Base-by-base conservation (phyloP, 2,888 invertebrate genomes). In the Bruchidius siliquastri region DNA sequence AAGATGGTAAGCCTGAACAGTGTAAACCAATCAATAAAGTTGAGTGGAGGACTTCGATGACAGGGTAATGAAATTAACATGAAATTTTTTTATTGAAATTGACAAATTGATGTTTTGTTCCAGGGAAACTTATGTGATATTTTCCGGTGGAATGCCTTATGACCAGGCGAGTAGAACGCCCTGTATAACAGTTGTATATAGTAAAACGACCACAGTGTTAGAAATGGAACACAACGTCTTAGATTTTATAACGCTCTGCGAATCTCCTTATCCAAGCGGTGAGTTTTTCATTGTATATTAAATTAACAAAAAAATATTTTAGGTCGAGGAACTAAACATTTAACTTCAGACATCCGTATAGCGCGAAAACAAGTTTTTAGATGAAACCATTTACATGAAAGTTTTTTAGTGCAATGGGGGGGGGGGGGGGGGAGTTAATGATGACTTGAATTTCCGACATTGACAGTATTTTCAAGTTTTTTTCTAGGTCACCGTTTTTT, bases 181-280 rank as follows among this genome's bases (percentile, higher is more conserved):
- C 83, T 96, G 96, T 88, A 94, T 98, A 86, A 98, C 98, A 32
- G 97, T 98, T 81, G 94, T 97, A 88, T 96, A 96, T 88, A 97
- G 96, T 80, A 98, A 97, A 90, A 94, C 94, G 81, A 98, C 97
- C 79, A 98, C 98, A 32, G 98, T 99, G 77, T 90, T 99, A 83
- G 99, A 99, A 90, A 99, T 99, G 99, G 99, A 99, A 86, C 97
- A 99, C 88, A 94, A 94, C 84, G 97, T 99, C 77, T 92, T 99
- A 77, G 98, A 98, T 90, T 99, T 99, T 89, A 93, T 98, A 84
- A 96, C 96, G 75, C 90, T 99, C 74, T 97, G 97, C 88, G 96
- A 97, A 87, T 96, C 95, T 80, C 98, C 98, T 22, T 98, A 96
- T 91, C 90, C 92, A 77, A 95, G 95, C 85, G 97, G 97, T 97